Conservation (phyloP, 2,113 vertebrate species). For the Gavialis gangeticus region DNA sequence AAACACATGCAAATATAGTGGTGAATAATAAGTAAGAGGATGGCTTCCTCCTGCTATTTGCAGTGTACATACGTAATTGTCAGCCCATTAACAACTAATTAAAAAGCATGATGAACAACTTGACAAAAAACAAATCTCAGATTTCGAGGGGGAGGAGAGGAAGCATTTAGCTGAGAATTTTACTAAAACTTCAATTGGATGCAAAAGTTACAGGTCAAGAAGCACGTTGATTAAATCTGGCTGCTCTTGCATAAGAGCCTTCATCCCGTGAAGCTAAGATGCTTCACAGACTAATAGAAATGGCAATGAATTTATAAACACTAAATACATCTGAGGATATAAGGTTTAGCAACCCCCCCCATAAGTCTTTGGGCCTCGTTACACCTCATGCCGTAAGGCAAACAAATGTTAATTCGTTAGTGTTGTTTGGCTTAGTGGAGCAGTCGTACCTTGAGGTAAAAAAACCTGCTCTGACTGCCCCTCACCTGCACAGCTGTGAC, state of each 20-base stretch:
- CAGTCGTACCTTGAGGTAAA: too few species aligned
- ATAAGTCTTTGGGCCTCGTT: not conserved
- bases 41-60: not conserved
- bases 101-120: slow-evolving; percentile 47
- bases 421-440: too few species aligned
- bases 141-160: not conserved
- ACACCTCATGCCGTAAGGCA: not conserved
- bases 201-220: not conserved
- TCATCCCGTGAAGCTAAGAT: not conserved
- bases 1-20: slow-evolving; percentile 27
- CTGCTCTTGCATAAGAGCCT: not conserved
- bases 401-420: too few species aligned
- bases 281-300: not conserved
- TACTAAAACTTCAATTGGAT: not conserved
- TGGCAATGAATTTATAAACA: not conserved
- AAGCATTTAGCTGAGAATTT: not conserved
- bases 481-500: too few species aligned
- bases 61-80: slow-evolving; percentile 10
- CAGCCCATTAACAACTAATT: slow-evolving; percentile 65
- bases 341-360: rapidly evolving
- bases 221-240: not conserved
- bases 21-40: not conserved
- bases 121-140: slow-evolving; percentile 48
- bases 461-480: too few species aligned
- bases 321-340: not conserved